Evolutionary conservation across 2,888 invertebrate genomes (phyloP).

Genomic region (Machimus rusticus): DNA sequence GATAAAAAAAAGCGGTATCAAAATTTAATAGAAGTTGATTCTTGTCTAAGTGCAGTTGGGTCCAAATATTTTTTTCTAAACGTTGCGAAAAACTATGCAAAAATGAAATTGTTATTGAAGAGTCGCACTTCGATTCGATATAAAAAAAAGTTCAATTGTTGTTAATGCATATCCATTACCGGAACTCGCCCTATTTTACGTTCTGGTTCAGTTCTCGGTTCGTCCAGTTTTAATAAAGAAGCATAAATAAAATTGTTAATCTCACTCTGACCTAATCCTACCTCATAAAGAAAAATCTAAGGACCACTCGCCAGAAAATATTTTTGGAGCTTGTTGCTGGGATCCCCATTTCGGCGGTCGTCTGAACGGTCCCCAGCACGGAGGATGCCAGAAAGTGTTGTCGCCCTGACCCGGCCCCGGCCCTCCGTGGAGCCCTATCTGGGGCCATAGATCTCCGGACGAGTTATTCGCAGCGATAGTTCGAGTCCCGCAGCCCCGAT

Average conservation of each 20-base stretch:
- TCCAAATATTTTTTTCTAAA: not conserved
- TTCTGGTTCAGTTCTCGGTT: not conserved
- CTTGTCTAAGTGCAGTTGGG: not conserved
- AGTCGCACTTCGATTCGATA: not conserved
- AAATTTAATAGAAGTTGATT: too few species aligned
- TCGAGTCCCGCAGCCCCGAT: not conserved
- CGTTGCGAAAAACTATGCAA: not conserved
- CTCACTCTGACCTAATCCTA: not conserved
- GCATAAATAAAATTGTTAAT: not conserved
- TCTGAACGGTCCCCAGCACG: not conserved
- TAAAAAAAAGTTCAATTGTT: not conserved
- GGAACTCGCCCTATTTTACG: not conserved
- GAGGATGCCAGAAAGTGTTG: not conserved
- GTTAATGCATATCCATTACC: not conserved
- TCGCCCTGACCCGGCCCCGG: not conserved
- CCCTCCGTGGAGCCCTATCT: not conserved
- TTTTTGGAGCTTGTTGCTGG: slow-evolving; percentile 13
- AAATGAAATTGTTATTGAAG: not conserved
- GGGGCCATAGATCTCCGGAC: not conserved
- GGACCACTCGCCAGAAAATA: not conserved
- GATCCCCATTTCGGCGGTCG: not conserved
- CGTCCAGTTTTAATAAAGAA: not conserved
- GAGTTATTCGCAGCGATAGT: slow-evolving; percentile 16
- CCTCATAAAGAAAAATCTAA: not conserved
- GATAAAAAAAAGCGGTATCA: too few species aligned